phyloP scores from a whole-genome alignment of 2,797 vertebrate genomes.

The Notolepis coatsorum region DNA sequence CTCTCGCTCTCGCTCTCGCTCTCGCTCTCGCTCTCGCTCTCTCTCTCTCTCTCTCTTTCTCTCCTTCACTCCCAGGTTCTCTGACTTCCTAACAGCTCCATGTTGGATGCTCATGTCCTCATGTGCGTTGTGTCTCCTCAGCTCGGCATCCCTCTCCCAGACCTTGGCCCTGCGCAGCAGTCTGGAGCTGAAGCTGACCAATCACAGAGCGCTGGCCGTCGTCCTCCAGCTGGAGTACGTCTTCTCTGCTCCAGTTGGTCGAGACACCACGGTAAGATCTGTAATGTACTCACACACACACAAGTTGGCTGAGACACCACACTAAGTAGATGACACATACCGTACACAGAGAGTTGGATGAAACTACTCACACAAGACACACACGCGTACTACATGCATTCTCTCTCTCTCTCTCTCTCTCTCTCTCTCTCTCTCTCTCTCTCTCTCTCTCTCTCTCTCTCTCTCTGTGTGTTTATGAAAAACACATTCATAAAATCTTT shows the following conservation, averaged over 20 bases:
- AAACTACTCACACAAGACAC: background rate
- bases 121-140: constrained; percentile 48
- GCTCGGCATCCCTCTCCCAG: constrained; percentile 47
- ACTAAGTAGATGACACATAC: constrained; percentile 75
- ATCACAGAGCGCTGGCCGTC: constrained; percentile 80
- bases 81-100: no score
- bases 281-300: no score
- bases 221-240: constrained; percentile 93
- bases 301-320: constrained; percentile 72
- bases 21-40: no score
- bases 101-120: background rate
- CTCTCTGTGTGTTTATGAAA: no score
- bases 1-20: background rate
- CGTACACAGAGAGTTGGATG: background rate
- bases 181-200: constrained; percentile 88
- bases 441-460: no score
- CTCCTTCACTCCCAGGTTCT: no score
- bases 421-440: background rate
- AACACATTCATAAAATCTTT: no score
- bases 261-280: constrained; percentile 85
- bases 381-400: no score
- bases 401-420: background rate
- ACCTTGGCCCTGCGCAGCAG: constrained; percentile 86
- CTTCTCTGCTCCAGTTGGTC: constrained; percentile 76
- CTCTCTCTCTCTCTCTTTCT: no score